Conservation (phyloP, 2,797 vertebrate species). For the Sebastiscus albofasciatus region DNA sequence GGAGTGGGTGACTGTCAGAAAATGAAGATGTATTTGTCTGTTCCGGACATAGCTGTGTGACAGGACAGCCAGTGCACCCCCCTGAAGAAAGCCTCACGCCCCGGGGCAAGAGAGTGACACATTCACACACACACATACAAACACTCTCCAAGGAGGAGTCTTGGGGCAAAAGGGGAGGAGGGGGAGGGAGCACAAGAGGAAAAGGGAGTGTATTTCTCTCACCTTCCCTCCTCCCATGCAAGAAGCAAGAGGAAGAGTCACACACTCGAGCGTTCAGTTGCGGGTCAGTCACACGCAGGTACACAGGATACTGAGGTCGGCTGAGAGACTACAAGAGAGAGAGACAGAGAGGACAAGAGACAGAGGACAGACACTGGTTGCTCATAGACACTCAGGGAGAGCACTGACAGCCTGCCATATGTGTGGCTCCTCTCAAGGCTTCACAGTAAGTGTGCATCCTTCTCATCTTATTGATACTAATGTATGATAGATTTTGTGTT, state of each 20-base stretch:
- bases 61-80: constrained; percentile 49
- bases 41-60: constrained; percentile 81
- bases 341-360: constrained; percentile 25
- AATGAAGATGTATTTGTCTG: constrained; percentile 73
- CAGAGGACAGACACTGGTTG: constrained; percentile 57
- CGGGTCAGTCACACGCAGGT: constrained; percentile 50
- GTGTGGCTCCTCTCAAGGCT: constrained; percentile 81
- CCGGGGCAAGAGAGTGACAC: constrained; percentile 45
- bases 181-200: constrained; percentile 59
- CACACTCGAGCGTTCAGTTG: constrained; percentile 39
- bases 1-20: constrained; percentile 51
- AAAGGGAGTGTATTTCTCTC: constrained; percentile 67
- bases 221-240: constrained; percentile 75
- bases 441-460: constrained; percentile 75
- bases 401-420: constrained; percentile 70
- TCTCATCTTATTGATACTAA: neutral
- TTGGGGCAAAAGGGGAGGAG: constrained; percentile 55
- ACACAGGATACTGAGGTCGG: constrained; percentile 55
- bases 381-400: constrained; percentile 44
- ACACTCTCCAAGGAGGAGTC: constrained; percentile 74
- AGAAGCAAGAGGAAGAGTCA: constrained; percentile 66
- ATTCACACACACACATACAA: constrained; percentile 18
- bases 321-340: constrained; percentile 12
- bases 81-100: constrained; percentile 61
- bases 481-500: neutral